Conservation (phyloP, 2,888 invertebrate genomes). For the Epistrophe eligans region DNA sequence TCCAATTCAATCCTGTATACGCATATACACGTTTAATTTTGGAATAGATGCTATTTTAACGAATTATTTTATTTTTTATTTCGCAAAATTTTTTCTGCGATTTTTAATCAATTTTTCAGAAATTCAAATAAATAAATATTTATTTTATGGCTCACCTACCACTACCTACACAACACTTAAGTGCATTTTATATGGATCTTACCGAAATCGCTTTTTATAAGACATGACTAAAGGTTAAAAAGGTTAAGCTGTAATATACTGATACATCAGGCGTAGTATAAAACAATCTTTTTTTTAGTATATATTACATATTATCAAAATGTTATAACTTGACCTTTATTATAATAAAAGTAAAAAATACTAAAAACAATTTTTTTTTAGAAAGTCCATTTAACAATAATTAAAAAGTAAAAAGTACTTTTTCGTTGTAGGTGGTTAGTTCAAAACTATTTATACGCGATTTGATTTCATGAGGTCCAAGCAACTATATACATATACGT, state of each 20-base stretch:
- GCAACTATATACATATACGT: not conserved
- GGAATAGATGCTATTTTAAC: too few species aligned
- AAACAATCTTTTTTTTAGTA: not conserved
- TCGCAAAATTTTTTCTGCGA: too few species aligned
- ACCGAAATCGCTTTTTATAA: too few species aligned
- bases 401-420: conserved; percentile 2
- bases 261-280: not conserved
- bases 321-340: not conserved
- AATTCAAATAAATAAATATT: too few species aligned
- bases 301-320: not conserved
- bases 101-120: too few species aligned
- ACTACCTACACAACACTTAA: too few species aligned
- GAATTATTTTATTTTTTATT: too few species aligned
- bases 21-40: too few species aligned
- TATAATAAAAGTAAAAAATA: not conserved
- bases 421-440: conserved; percentile 10
- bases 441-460: not conserved
- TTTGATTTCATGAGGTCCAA: conserved; percentile 3
- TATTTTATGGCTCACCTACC: too few species aligned
- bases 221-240: not conserved
- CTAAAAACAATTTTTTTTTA: not conserved
- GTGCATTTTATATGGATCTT: too few species aligned
- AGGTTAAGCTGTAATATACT: not conserved
- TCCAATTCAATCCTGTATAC: too few species aligned
- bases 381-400: conserved; percentile 5